Percentiles rank a stretch among this genome's conserved stretches.
Evolutionary conservation across 2,113 vertebrate species (phyloP).

Genomic region (Calypte anna): DNA sequence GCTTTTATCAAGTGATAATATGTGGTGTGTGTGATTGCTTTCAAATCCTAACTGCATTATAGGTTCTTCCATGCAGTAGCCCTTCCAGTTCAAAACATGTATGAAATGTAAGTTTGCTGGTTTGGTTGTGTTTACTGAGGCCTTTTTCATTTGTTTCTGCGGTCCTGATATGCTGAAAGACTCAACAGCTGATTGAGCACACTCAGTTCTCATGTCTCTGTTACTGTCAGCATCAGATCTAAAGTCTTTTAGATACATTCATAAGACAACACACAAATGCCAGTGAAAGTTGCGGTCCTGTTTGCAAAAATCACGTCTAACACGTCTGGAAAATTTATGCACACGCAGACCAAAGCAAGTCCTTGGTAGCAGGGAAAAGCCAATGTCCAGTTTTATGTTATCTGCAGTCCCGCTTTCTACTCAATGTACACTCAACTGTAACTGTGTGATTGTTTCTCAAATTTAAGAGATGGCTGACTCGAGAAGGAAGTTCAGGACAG

Average conservation of each 20-base stretch:
- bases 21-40: neutral
- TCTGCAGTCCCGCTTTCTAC: neutral
- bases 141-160: neutral
- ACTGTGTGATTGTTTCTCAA: neutral
- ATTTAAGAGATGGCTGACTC: neutral
- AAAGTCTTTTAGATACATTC: neutral
- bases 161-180: neutral
- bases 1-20: neutral
- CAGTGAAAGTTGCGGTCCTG: neutral
- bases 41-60: neutral
- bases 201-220: neutral
- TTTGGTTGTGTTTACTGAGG: neutral
- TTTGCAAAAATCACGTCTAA: neutral
- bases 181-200: neutral
- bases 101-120: neutral
- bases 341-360: neutral
- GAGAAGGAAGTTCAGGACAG: neutral
- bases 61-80: neutral
- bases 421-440: neutral
- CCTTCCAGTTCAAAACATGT: neutral
- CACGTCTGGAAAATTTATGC: neutral
- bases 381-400: neutral
- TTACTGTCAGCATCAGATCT: neutral
- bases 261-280: neutral
- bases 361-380: neutral